Evolutionary conservation across 2,888 invertebrate genomes (phyloP), one percentile per base, ranked within the genome.

Genomic region (Phengaris alcon): DNA sequence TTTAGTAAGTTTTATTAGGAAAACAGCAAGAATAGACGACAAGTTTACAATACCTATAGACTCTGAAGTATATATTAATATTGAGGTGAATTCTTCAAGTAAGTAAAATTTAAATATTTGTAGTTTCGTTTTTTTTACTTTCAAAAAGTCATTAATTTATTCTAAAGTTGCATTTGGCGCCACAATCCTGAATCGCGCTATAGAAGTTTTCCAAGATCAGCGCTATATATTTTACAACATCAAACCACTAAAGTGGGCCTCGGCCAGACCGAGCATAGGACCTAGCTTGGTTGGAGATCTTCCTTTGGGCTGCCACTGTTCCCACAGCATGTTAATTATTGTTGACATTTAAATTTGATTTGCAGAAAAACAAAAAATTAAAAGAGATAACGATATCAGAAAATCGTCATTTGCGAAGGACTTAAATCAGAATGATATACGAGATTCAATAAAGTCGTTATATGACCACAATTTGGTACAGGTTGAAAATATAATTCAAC

Each of bases 11-110:
- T 74, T 85, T 12, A 81, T 88, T 54, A 85, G 84, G 76, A 83
- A 87, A 6, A 77, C 79, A 77, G 77, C 89, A 22, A 81, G 79
- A 76, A 75, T 81, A 54, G 79, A 82, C 69, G 82, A 82, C 6
- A 80, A 81, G 82, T 90, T 74, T 82, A 77, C 22, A 76, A 81
- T 91, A 77, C 85, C 86, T 1, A 82, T 91, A 68, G 85, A 87
- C 82, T 76, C 79, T 2, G 79, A 86, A 15, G 82, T 85, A 75
- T 82, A 87, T 74, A 80, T 92, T 70, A 77, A 77, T 3, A 80
- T 89, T 77, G 78, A 81, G 80, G 82, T 86, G 76, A 57, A 70
- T 48, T 55, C 46, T 44, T 48, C 57, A 70, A 48, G 75, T 75
- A 70, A 75, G 75, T 59, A 59, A 22, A 9, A 59, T 22, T 59